Base-by-base conservation (phyloP, 2,888 invertebrate species). In the Pyrgus malvae region DNA sequence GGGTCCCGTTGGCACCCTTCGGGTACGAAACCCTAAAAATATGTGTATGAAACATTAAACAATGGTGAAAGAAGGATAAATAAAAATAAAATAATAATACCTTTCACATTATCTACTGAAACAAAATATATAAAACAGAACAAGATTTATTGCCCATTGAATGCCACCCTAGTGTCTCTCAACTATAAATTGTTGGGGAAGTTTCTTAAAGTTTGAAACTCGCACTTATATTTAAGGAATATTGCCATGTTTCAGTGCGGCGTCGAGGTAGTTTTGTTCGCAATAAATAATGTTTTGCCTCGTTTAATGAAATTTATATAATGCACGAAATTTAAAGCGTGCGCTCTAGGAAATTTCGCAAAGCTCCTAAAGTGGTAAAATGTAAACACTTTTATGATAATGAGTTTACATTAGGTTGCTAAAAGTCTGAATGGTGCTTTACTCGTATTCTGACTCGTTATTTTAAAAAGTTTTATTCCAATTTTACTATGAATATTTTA, bases 301-400 rank as follows among this genome's bases (percentile, higher is more conserved):
- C 29, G 37, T 45, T 53, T 53, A 53, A 53, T 53, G 45, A 53
- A 53, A 53, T 53, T 53, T 53, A 53, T 53, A 53, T 53, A 53
- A 45, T 38, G 53, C 51, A 35, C 45, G 29, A 53, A 51, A 53
- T 45, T 45, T 53, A 38, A n/a, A 29, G 12, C 27, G 45, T 9
- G 50, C 12, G 8, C 29, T 38, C n/a, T 38, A 9, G 11, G 27
- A 12, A 16, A n/a, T 31, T 40, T 27, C 11, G 17, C n/a, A 3
- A 16, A 41, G 23, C 11, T n/a, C 23, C 17, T 38, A 8, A 19
- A 9, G 29, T 29, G 29, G 4, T 29, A 8, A 29, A 2, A 6
- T 6, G 4, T 9, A 29, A 3, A 29, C 9, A 29, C 29, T 6
- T 2, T 5, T 29, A 29, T 23, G 23, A 23, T 4, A 23, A 6